Evolutionary conservation across 2,113 vertebrate genomes (phyloP).

Genomic region (Rhodinocichla rosea): DNA sequence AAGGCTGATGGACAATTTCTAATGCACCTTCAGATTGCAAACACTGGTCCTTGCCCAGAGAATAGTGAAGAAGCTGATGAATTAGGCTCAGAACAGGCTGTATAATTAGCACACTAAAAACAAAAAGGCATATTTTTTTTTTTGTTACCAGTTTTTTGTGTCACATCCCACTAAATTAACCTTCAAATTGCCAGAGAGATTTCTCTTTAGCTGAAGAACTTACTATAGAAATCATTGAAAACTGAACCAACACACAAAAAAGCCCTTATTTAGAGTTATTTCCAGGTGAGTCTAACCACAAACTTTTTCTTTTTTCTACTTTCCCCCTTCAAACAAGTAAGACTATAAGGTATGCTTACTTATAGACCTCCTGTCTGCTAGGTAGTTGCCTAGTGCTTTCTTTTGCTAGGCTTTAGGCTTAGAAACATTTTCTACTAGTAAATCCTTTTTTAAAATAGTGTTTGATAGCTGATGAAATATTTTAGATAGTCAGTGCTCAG

Average conservation of each 20-base stretch:
- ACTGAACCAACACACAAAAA: not conserved
- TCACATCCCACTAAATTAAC: not conserved
- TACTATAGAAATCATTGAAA: not conserved
- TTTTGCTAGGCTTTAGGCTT: constrained; percentile 31
- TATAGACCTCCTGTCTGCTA: not conserved
- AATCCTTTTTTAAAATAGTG: not conserved
- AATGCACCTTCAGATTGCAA: not conserved
- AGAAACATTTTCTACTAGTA: not conserved
- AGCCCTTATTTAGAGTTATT: not conserved
- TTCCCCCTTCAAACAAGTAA: constrained; percentile 41
- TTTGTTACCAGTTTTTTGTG: not conserved
- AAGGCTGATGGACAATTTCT: not conserved
- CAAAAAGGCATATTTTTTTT: not conserved
- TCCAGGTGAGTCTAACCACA: constrained; percentile 51
- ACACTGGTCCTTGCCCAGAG: not conserved
- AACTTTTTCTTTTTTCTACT: constrained; percentile 33
- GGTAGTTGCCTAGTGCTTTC: constrained; percentile 34
- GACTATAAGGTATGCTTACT: constrained; percentile 45
- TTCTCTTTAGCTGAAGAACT: not conserved
- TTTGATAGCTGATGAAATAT: not conserved
- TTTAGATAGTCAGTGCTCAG: not conserved
- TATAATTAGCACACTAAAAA: not conserved
- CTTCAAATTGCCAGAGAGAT: not conserved
- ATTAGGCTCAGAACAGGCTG: not conserved
- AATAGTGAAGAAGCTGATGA: not conserved